A percentile compares a stretch with the other conserved stretches of the same genome.
phyloP scores from a whole-genome alignment of 2,888 invertebrate species.

The Panopea generosa region DNA sequence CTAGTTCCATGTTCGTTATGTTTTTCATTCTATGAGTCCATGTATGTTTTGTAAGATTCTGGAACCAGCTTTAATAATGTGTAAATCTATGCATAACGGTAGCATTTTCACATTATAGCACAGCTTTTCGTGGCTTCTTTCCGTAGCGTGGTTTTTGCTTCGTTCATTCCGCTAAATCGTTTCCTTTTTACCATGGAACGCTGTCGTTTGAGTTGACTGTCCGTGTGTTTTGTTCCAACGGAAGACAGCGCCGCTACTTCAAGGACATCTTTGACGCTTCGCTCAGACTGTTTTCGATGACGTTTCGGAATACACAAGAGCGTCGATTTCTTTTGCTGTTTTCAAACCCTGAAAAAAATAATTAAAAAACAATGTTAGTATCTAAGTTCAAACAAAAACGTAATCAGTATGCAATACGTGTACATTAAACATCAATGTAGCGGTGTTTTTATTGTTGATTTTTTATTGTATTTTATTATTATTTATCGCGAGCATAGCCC shows the following conservation, averaged over 20 bases:
- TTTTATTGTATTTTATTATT: too few relatives aligned
- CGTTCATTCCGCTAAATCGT: conserved; percentile 77
- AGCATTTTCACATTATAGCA: conserved; percentile 78
- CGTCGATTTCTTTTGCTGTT: conserved; percentile 89
- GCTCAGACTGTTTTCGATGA: conserved; percentile 88
- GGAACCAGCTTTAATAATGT: too few relatives aligned
- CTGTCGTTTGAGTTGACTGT: conserved; percentile 67
- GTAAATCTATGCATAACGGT: too few relatives aligned
- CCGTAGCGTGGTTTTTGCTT: conserved; percentile 76
- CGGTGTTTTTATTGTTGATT: too few relatives aligned
- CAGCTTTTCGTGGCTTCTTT: conserved; percentile 81
- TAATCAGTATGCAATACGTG: background rate
- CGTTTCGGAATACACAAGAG: conserved; percentile 89
- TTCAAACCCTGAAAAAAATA: conserved; percentile 87
- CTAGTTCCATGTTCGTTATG: too few relatives aligned
- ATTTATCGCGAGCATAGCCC: too few relatives aligned
- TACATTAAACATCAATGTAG: too few relatives aligned
- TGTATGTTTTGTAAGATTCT: too few relatives aligned
- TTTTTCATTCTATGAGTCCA: too few relatives aligned
- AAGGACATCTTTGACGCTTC: conserved; percentile 89
- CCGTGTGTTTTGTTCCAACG: conserved; percentile 67
- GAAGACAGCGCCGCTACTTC: conserved; percentile 88
- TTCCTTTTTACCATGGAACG: conserved; percentile 73
- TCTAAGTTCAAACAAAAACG: background rate
- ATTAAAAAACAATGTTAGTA: background rate